Conservation (phyloP, 2,113 vertebrate genomes). For the Furnarius figulus region DNA sequence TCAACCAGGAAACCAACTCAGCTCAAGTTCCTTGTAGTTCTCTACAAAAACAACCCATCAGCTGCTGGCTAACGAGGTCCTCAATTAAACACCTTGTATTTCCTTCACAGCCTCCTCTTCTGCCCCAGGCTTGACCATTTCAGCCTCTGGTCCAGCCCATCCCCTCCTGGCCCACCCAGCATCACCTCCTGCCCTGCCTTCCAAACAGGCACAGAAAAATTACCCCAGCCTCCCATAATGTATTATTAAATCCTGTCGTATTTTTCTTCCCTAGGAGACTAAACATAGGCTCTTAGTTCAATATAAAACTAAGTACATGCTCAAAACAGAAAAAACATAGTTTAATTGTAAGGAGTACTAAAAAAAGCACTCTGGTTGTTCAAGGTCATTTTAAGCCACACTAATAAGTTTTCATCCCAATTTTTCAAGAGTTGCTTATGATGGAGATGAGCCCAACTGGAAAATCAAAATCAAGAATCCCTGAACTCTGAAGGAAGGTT, state of each 20-base stretch:
- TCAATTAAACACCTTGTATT: not conserved
- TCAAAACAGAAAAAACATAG: not conserved
- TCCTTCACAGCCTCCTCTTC: not conserved
- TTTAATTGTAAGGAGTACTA: not conserved
- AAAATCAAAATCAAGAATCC: conserved; percentile 40
- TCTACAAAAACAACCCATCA: not conserved
- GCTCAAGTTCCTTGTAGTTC: not conserved
- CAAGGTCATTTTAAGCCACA: conserved; percentile 2
- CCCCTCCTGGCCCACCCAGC: not conserved
- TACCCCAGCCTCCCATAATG: not conserved
- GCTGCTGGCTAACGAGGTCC: not conserved
- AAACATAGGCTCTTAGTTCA: conserved; percentile 30
- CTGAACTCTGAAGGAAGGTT: conserved; percentile 42
- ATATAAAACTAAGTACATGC: conserved; percentile 1
- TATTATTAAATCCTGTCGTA: not conserved
- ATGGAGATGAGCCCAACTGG: conserved; percentile 44
- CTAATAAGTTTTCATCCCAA: not conserved
- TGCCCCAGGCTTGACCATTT: not conserved
- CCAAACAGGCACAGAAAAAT: not conserved
- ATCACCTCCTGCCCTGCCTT: not conserved
- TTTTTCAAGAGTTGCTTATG: conserved; percentile 11
- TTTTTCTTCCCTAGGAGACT: conserved; percentile 29
- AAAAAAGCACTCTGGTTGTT: not conserved
- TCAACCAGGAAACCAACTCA: not conserved
- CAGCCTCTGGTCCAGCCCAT: not conserved